Evolutionary conservation across 2,888 invertebrate species (phyloP), one percentile per base, ranked within the genome.

Genomic region (Drosophila atripex): DNA sequence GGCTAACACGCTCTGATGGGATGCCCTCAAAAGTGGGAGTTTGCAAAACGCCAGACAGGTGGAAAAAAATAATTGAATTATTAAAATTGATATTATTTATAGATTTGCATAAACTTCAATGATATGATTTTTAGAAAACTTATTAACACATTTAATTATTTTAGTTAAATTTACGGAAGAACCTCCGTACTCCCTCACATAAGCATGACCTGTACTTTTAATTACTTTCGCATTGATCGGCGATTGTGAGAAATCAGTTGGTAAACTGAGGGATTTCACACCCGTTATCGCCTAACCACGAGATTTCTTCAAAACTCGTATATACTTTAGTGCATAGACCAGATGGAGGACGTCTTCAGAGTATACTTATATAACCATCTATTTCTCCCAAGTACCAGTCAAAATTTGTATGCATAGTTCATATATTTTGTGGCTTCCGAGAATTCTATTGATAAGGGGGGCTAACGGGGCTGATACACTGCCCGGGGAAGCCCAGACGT

Each of bases 401-500:
- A 1, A 35, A 35, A 35, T 35, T 35, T n/a, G 35, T 30, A 23
- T 46, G 39, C 38, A 23, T 11, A n/a, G 4, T n/a, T 12, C 23
- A 7, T 12, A 11, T 23, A 23, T 16, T 9, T 35, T 63, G 3
- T 1, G 23, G 14, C 18, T 69, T 68, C 69, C 69, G 25, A 69
- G 69, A 50, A 66, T 35, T 50, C 6, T 16, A 16, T 18, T 69
- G 66, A 66, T 66, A 69, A 57, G 69, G 8, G 47, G n/a, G 47
- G 16, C 58, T 18, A 11, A 30, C 25, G n/a, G 16, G 30, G 30
- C 14, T n/a, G 47, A 28, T 14, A 39, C 9, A 51, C 54, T 35
- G 56, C 21, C 3, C n/a, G 50, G 68, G 68, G 68, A 65, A 69
- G 39, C 30, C 68, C 66, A 23, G 38, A 21, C 25, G 16, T 65